Conservation (phyloP, 2,797 vertebrate genomes). For the Takifugu ocellatus region DNA sequence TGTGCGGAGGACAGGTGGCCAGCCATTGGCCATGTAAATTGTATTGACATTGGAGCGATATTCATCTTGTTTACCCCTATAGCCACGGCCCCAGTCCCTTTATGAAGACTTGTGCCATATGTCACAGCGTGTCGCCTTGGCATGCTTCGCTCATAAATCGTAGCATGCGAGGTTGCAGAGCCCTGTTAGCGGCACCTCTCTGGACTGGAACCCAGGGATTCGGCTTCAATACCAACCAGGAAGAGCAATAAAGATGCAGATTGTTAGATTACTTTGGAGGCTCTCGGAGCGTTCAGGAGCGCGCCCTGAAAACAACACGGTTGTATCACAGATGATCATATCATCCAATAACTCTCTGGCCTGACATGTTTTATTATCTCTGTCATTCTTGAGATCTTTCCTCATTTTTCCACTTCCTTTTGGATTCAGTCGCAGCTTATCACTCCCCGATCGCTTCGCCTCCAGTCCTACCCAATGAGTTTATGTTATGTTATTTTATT, state of each 20-base stretch:
- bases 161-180: constrained; percentile 64
- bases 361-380: constrained; percentile 57
- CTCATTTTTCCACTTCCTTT: constrained; percentile 59
- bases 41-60: constrained; percentile 72
- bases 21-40: constrained; percentile 72
- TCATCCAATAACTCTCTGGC: constrained; percentile 49
- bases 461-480: constrained; percentile 28
- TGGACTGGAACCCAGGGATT: constrained; percentile 55
- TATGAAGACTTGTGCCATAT: constrained; percentile 75
- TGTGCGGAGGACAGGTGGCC: constrained; percentile 78
- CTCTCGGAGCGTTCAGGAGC: constrained; percentile 20
- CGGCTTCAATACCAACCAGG: constrained; percentile 40
- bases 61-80: constrained; percentile 77
- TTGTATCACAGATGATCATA: constrained; percentile 5
- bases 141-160: constrained; percentile 70
- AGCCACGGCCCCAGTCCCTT: constrained; percentile 64
- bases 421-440: constrained; percentile 49
- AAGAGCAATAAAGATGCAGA: constrained; percentile 38
- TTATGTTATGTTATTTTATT: constrained; percentile 2
- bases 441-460: constrained; percentile 31
- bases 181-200: constrained; percentile 67
- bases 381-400: constrained; percentile 49
- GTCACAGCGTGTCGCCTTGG: constrained; percentile 72
- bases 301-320: constrained; percentile 45
- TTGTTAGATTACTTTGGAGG: constrained; percentile 56